A percentile compares a stretch with the other conserved stretches of the same genome.
Evolutionary conservation across 2,113 vertebrate species (phyloP).

Genomic region (Miniopterus natalensis): DNA sequence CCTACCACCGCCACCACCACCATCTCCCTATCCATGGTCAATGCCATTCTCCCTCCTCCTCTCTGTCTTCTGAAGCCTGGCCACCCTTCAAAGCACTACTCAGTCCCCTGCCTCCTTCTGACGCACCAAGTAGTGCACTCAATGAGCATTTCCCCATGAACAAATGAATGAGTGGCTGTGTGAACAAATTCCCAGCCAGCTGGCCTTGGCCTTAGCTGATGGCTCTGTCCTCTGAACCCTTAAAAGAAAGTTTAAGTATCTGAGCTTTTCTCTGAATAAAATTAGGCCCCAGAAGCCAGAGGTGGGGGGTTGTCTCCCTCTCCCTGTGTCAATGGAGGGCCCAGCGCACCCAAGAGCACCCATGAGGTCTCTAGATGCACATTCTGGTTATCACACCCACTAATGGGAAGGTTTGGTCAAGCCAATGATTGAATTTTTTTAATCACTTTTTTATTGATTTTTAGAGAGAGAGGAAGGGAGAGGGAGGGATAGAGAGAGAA

Average conservation of each 20-base stretch:
- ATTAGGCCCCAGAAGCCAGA: not conserved
- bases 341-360: not conserved
- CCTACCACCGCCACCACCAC: not conserved
- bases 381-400: not conserved
- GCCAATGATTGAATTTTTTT: not conserved
- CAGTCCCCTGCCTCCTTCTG: not conserved
- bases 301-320: rapidly evolving
- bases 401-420: not conserved
- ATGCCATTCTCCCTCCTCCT: not conserved
- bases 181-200: not conserved
- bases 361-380: not conserved
- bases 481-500: too few species aligned
- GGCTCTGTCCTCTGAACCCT: not conserved
- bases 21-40: rapidly evolving
- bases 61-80: not conserved
- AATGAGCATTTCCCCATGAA: rapidly evolving
- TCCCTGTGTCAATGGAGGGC: not conserved
- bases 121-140: rapidly evolving
- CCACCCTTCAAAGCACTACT: not conserved
- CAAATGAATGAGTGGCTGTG: not conserved
- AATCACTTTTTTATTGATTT: not conserved
- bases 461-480: too few species aligned
- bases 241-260: not conserved
- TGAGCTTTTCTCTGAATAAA: not conserved
- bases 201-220: not conserved